A percentile compares a stretch with the other conserved stretches of the same genome.
These are phyloP conservation scores for Drosophila bocqueti DNA, from an alignment of 1,140 invertebrate genomes.

Conservation along the genomic window DNA sequence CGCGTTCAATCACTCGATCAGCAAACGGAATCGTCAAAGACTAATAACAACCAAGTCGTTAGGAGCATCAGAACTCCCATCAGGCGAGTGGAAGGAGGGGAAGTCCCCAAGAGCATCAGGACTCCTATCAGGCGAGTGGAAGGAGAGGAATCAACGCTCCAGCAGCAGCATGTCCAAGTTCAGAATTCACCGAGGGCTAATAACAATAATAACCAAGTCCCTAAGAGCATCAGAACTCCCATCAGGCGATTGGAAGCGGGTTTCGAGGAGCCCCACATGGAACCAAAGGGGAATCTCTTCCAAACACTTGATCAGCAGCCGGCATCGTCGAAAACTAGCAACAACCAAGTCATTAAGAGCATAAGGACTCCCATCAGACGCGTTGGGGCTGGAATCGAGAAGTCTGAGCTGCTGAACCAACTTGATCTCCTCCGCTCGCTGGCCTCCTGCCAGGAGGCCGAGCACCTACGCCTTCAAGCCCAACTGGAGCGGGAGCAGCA, in stretches of 20 bases:
- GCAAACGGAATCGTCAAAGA: not conserved
- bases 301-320: no score
- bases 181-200: not conserved
- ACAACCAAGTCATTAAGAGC: not conserved
- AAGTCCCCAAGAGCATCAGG: not conserved
- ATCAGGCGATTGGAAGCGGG: not conserved
- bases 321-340: not conserved
- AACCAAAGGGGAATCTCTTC: not conserved
- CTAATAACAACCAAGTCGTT: no score
- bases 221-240: not conserved
- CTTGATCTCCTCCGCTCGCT: not conserved
- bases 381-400: not conserved
- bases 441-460: conserved; percentile 37
- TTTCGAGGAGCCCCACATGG: not conserved
- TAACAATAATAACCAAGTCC: not conserved
- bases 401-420: not conserved
- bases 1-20: not conserved
- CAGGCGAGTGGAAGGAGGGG: not conserved
- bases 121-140: not conserved
- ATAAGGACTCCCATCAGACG: not conserved
- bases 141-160: not conserved
- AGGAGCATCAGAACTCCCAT: conserved; percentile 3
- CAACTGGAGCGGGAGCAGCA: conserved; percentile 46
- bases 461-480: conserved; percentile 49
- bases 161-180: not conserved